A percentile compares a stretch with the other conserved stretches of the same genome.
These are phyloP conservation scores for Heptranchias perlo DNA, from an alignment of 2,113 vertebrate species.

Conservation along the genomic window DNA sequence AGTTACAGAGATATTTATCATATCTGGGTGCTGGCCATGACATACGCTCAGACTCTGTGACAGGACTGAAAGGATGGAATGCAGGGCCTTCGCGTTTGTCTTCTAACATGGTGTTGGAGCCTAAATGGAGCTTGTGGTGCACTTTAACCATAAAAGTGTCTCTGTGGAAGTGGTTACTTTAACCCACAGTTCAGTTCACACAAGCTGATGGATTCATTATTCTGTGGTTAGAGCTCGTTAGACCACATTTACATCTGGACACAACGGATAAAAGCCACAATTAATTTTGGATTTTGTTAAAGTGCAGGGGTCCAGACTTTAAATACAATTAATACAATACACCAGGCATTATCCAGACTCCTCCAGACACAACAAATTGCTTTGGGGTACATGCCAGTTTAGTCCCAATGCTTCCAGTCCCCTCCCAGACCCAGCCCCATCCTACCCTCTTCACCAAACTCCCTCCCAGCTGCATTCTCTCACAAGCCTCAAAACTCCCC, in stretches of 20 bases:
- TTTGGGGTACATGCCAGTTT: background rate
- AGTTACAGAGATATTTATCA: background rate
- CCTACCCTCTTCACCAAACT: background rate
- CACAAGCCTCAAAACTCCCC: background rate
- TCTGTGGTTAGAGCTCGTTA: background rate
- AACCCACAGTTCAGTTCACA: background rate
- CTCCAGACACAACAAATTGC: conserved; percentile 1
- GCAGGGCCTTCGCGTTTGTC: background rate
- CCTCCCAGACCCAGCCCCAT: background rate
- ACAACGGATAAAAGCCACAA: conserved; percentile 24
- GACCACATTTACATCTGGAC: conserved; percentile 24
- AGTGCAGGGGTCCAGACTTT: background rate
- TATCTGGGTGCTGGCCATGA: background rate
- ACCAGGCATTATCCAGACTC: background rate
- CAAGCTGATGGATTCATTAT: background rate
- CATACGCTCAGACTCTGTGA: background rate
- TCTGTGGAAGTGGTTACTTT: conserved; percentile 21
- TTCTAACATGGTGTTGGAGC: background rate
- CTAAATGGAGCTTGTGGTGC: background rate
- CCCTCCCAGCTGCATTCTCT: background rate
- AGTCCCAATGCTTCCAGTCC: background rate
- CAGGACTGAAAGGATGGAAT: background rate
- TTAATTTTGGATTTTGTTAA: background rate
- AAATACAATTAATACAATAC: background rate
- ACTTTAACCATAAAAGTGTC: conserved; percentile 1